Conservation (phyloP, 1,140 invertebrate species). For the Muscidifurax raptorellus region DNA sequence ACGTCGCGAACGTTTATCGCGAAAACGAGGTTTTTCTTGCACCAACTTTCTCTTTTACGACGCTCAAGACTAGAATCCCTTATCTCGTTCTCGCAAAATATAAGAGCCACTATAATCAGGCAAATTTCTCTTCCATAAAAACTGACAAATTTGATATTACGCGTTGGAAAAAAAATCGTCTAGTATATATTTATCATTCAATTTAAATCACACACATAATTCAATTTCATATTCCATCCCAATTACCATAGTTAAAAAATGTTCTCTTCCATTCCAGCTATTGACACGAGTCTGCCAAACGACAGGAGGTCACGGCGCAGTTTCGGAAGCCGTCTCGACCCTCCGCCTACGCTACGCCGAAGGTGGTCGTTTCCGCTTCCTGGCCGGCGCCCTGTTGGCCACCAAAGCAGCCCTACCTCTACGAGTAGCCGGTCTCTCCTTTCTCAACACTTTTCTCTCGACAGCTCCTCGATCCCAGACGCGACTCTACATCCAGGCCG, state of each 20-base stretch:
- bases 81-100: too few species aligned
- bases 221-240: too few species aligned
- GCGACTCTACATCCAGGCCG: conserved; percentile 89
- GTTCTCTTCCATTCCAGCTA: conserved; percentile 77
- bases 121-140: background rate
- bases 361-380: conserved; percentile 91
- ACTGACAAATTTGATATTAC: conserved; percentile 17
- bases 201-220: too few species aligned
- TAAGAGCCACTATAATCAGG: too few species aligned
- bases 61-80: too few species aligned
- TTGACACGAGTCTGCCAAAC: conserved; percentile 86
- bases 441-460: conserved; percentile 88
- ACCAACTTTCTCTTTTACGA: background rate
- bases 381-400: conserved; percentile 89
- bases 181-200: too few species aligned
- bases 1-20: too few species aligned
- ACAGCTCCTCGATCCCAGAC: conserved; percentile 85
- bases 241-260: too few species aligned
- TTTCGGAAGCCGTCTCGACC: conserved; percentile 93
- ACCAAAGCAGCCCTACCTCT: conserved; percentile 83
- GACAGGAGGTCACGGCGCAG: conserved; percentile 84
- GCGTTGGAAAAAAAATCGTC: too few species aligned
- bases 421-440: conserved; percentile 87
- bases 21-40: background rate
- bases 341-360: conserved; percentile 92